These are phyloP conservation scores for Callipepla squamata DNA, from an alignment of 2,113 vertebrate genomes.

Conservation along the genomic window DNA sequence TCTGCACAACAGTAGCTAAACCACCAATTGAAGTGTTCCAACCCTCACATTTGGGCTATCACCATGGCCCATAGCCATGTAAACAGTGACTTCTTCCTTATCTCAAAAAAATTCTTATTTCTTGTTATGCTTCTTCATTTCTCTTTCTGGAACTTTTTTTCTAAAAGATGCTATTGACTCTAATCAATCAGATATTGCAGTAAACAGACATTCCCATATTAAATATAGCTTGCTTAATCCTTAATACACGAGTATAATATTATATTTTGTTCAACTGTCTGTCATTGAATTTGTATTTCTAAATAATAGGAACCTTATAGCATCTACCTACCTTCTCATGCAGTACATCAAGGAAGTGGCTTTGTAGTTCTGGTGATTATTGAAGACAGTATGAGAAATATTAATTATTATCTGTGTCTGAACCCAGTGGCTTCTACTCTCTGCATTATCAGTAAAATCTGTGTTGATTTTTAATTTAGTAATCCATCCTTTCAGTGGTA, in stretches of 20 bases:
- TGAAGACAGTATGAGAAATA: background rate
- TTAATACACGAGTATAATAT: background rate
- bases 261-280: background rate
- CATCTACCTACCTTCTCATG: background rate
- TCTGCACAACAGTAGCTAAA: background rate
- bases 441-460: background rate
- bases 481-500: background rate
- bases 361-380: background rate
- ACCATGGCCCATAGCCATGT: background rate
- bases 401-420: background rate
- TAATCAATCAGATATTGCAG: background rate
- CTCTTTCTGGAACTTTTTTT: background rate
- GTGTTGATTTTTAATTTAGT: background rate
- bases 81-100: background rate
- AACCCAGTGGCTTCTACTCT: background rate
- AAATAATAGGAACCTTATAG: background rate
- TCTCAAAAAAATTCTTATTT: background rate
- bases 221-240: background rate
- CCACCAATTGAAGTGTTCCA: background rate
- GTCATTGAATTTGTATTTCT: background rate
- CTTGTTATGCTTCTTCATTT: background rate
- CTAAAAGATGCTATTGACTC: background rate
- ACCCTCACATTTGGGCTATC: background rate
- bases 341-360: background rate
- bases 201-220: background rate